Percentiles rank a stretch among this genome's conserved stretches.
phyloP scores from a whole-genome alignment of 2,888 invertebrate species.

The Hipparchia sbordonii region DNA sequence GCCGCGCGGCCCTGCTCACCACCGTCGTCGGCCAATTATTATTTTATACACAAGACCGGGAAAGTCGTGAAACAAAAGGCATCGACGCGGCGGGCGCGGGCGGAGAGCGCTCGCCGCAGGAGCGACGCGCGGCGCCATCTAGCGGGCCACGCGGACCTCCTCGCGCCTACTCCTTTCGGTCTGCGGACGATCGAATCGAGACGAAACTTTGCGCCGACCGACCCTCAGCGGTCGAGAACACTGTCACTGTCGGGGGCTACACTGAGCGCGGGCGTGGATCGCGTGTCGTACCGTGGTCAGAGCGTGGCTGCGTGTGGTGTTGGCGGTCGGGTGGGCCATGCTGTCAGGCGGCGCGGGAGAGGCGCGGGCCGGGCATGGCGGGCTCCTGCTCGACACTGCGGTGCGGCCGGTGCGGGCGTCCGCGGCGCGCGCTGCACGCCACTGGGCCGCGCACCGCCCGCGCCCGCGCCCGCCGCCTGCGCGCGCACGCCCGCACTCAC shows the following conservation, averaged over 20 bases:
- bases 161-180: constrained; percentile 72
- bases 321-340: constrained; percentile 81
- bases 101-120: constrained; percentile 80
- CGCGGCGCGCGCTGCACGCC: constrained; percentile 82
- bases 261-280: constrained; percentile 41
- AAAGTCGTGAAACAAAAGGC: constrained; percentile 75
- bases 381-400: constrained; percentile 81
- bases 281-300: constrained; percentile 78
- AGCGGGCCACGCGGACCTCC: constrained; percentile 75
- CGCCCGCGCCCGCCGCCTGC: constrained; percentile 56
- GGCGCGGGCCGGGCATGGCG: constrained; percentile 83
- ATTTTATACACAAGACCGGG: constrained; percentile 75
- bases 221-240: constrained; percentile 67
- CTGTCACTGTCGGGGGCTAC: constrained; percentile 65
- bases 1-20: constrained; percentile 72
- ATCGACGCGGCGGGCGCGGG: constrained; percentile 73
- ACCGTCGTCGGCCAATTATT: constrained; percentile 76
- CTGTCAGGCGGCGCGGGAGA: constrained; percentile 82
- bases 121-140: constrained; percentile 79
- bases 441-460: constrained; percentile 77
- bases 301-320: constrained; percentile 82
- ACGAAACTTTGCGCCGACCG: constrained; percentile 66
- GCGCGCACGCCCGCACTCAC: constrained; percentile 65
- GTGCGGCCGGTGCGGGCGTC: constrained; percentile 81
- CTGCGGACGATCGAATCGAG: constrained; percentile 81